These are phyloP conservation scores for Trichogramma dendrolimi DNA, from an alignment of 2,888 invertebrate species.

Conservation along the genomic window DNA sequence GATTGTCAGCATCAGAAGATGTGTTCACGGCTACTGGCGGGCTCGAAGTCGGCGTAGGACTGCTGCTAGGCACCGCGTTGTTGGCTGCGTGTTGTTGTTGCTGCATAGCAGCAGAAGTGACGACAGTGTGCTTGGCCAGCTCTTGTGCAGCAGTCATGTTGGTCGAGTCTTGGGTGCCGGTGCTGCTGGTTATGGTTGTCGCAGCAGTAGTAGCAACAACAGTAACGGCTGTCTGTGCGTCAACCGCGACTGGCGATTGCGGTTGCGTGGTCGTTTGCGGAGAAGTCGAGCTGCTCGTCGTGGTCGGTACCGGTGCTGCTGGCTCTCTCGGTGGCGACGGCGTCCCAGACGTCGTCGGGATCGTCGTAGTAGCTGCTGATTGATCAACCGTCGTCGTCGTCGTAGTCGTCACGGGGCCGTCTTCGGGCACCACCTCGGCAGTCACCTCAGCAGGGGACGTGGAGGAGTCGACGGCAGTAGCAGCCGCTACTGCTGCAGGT, in stretches of 20 bases:
- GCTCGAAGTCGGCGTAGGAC: slow-evolving; percentile 36
- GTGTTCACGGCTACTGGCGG: slow-evolving; percentile 34
- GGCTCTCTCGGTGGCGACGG: not conserved
- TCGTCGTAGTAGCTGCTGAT: no score
- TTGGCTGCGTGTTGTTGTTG: slow-evolving; percentile 6
- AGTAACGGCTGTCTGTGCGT: no score
- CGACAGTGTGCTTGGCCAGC: slow-evolving; percentile 11
- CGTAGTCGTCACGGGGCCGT: no score
- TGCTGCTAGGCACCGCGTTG: not conserved
- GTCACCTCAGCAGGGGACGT: no score
- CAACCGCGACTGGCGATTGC: no score
- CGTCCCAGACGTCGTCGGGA: not conserved
- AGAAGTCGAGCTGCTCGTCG: not conserved
- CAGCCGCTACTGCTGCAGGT: no score
- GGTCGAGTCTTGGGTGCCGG: slow-evolving; percentile 15
- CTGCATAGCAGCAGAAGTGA: slow-evolving; percentile 1
- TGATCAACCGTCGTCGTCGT: no score
- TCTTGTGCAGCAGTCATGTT: slow-evolving; percentile 24
- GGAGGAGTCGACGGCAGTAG: no score
- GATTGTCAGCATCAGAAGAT: no score
- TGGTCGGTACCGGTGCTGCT: not conserved
- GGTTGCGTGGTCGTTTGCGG: not conserved
- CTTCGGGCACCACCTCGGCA: no score
- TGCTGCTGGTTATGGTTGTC: slow-evolving; percentile 30
- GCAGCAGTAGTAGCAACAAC: slow-evolving; percentile 22